Percentiles rank a stretch among this genome's conserved stretches.
These are phyloP conservation scores for Ramphastos sulfuratus DNA, from an alignment of 2,113 vertebrate species.

Conservation along the genomic window DNA sequence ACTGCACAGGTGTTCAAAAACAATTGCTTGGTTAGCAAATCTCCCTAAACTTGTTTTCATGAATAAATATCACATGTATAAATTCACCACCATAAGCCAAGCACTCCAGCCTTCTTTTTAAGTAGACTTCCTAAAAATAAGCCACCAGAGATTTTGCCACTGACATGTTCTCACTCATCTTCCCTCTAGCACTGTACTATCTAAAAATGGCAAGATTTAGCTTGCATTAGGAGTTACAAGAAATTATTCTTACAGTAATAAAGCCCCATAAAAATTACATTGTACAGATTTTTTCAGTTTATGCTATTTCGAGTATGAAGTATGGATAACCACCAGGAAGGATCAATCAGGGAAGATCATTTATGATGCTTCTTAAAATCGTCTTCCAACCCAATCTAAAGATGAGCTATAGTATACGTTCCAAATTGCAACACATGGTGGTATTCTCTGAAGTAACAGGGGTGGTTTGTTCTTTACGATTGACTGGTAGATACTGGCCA, in stretches of 20 bases:
- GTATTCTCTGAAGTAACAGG: conserved; percentile 5
- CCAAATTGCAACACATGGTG: conserved; percentile 36
- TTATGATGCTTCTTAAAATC: not conserved
- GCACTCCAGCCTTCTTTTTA: not conserved
- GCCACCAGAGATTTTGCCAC: not conserved
- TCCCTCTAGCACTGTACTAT: not conserved
- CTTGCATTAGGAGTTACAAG: not conserved
- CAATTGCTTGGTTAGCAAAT: not conserved
- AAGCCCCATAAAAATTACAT: not conserved
- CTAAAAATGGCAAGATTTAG: not conserved
- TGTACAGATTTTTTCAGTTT: not conserved
- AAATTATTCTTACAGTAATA: not conserved
- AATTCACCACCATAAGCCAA: not conserved
- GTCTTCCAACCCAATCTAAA: not conserved
- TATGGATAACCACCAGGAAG: not conserved
- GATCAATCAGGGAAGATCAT: not conserved
- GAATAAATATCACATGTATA: not conserved
- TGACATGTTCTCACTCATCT: not conserved
- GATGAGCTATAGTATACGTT: not conserved
- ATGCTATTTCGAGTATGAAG: not conserved
- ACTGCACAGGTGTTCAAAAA: not conserved
- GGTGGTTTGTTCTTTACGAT: not conserved
- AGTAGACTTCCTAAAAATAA: not conserved
- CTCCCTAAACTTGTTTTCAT: not conserved
- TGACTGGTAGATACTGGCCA: not conserved